phyloP scores from a whole-genome alignment of 2,888 invertebrate species.

The Mystacides longicornis region DNA sequence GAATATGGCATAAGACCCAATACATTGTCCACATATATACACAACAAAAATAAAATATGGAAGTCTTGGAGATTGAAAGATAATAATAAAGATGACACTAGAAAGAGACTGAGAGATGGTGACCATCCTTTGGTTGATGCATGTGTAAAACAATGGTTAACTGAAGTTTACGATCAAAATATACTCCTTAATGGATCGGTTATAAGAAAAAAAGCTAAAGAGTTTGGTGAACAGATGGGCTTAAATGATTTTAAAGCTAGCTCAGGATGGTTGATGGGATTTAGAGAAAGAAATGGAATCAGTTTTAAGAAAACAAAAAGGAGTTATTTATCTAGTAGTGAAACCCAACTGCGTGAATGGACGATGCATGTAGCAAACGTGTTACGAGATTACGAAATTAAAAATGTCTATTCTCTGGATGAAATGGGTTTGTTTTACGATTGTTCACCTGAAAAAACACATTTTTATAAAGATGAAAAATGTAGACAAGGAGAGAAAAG shows the following conservation, averaged over 20 bases:
- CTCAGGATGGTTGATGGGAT: slow-evolving; percentile 2
- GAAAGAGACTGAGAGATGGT: background rate
- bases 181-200: slow-evolving; percentile 2
- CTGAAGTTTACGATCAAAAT: slow-evolving; percentile 6
- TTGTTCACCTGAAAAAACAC: background rate
- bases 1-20: slow-evolving; percentile 2
- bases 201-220: slow-evolving; percentile 1
- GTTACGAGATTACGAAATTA: background rate
- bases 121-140: slow-evolving; percentile 7
- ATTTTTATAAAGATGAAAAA: slow-evolving; percentile 7
- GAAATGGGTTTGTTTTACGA: slow-evolving; percentile 5
- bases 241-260: slow-evolving; percentile 6
- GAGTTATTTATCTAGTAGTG: background rate
- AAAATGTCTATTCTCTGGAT: background rate
- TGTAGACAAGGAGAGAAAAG: background rate
- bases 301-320: background rate
- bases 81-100: background rate
- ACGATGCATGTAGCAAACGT: background rate
- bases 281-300: slow-evolving; percentile 6
- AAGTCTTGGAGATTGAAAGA: background rate
- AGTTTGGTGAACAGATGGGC: slow-evolving; percentile 4
- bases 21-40: slow-evolving; percentile 1
- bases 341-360: slow-evolving; percentile 4
- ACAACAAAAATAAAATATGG: background rate
- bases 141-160: slow-evolving; percentile 2